phyloP scores from a whole-genome alignment of 1,140 invertebrate genomes.

The Vollenhovia emeryi region DNA sequence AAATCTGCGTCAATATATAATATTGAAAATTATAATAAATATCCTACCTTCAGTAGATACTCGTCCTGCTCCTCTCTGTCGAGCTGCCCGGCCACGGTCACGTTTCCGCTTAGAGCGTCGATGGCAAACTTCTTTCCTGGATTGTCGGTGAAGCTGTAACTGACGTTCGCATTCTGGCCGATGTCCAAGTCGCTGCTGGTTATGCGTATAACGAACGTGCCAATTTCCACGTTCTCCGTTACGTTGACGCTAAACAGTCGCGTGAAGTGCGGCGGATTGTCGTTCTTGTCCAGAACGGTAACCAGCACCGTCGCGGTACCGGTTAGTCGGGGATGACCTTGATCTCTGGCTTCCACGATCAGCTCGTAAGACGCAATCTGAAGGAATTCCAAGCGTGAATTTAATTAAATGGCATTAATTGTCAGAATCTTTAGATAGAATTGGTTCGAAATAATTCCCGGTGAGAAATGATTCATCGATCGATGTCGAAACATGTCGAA shows the following conservation, averaged over 20 bases:
- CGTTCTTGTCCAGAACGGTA: slow-evolving; percentile 96
- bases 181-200: slow-evolving; percentile 96
- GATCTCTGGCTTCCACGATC: slow-evolving; percentile 94
- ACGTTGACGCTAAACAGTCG: slow-evolving; percentile 97
- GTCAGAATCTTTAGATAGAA: not conserved
- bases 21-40: not conserved
- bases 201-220: slow-evolving; percentile 96
- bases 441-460: slow-evolving; percentile 3
- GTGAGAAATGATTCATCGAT: too few species aligned
- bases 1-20: not conserved
- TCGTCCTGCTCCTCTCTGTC: slow-evolving; percentile 96
- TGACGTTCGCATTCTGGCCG: slow-evolving; percentile 94
- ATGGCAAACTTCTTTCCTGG: slow-evolving; percentile 95
- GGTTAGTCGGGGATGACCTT: slow-evolving; percentile 92
- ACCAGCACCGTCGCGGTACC: slow-evolving; percentile 94
- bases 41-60: slow-evolving; percentile 90
- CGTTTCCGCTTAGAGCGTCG: slow-evolving; percentile 94
- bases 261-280: slow-evolving; percentile 97
- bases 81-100: slow-evolving; percentile 93
- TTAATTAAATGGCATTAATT: not conserved
- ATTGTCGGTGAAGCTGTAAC: slow-evolving; percentile 95
- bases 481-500: too few species aligned
- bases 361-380: slow-evolving; percentile 92
- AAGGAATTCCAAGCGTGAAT: not conserved
- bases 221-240: slow-evolving; percentile 97